Evolutionary conservation across 2,797 vertebrate species (phyloP), one percentile per base, ranked within the genome.

Genomic region (Rachycentron canadum): DNA sequence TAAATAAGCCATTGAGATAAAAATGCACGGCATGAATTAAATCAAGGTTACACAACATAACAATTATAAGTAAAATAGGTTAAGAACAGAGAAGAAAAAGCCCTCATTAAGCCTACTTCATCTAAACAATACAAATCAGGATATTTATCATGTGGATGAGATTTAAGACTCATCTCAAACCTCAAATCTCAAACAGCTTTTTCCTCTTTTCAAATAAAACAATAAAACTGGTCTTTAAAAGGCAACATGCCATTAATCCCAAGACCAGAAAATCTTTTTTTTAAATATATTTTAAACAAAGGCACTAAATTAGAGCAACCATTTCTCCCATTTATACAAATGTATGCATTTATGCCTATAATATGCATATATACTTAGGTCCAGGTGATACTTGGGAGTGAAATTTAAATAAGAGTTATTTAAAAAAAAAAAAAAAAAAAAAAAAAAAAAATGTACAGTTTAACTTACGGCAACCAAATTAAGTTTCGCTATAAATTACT

Each of bases 1-100:
- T 94, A 94, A 94, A 92, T 91, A 92, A 87, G 76, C 79, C 68
- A 63, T 79, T 68, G 64, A 79, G 66, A 91, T 86, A 56, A 88
- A 87, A 89, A 90, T 79, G 68, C 84, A 88, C 64, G 65, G 80
- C 81, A 86, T 84, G 77, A 85, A 76, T 82, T 74, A 84, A 86
- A 80, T 62, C 73, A 84, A 75, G 80, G 65, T 83, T 91, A 86
- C 60, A 86, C 13, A 72, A 66, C 62, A 78, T 55, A 82, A 82
- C 63, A 84, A 72, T 63, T 34, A 81, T 55, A 50, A 84, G 67
- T 87, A 86, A 91, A 90, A 88, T 41, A 55, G 53, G 63, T 67
- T 80, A 85, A 73, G 82, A 78, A 69, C 26, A 55, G 63, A 50
- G 52, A 84, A 59, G 57, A 85, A 85, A 56, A 89, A 88, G 76